These are phyloP conservation scores for Irena cyanogastra DNA, from an alignment of 2,113 vertebrate species.

Conservation along the genomic window DNA sequence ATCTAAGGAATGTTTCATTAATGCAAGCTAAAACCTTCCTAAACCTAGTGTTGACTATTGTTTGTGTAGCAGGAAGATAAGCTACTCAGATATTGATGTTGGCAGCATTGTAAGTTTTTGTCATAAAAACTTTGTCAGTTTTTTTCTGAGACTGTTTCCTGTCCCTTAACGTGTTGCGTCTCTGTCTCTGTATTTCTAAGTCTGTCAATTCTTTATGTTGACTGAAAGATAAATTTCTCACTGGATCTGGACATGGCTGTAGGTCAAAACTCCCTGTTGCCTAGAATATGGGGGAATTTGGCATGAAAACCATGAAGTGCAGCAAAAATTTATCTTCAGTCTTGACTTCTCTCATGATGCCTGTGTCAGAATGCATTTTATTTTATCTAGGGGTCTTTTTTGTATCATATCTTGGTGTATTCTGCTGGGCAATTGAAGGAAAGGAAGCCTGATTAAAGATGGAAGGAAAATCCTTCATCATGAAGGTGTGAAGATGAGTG, in stretches of 20 bases:
- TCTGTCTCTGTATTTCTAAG: not conserved
- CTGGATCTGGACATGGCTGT: not conserved
- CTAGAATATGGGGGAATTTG: not conserved
- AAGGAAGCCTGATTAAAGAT: not conserved
- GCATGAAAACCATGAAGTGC: not conserved
- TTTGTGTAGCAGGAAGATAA: not conserved
- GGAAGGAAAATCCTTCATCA: not conserved
- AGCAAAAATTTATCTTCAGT: not conserved
- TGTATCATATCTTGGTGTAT: not conserved
- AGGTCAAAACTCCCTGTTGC: not conserved
- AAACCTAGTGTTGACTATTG: not conserved
- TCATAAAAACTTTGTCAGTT: too few species aligned
- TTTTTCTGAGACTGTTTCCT: not conserved
- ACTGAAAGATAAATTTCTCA: not conserved
- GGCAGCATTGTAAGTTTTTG: not conserved
- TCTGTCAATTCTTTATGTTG: not conserved
- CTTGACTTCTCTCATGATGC: not conserved
- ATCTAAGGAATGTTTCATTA: not conserved
- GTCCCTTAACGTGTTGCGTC: not conserved
- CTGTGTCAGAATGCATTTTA: not conserved
- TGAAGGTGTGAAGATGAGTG: not conserved
- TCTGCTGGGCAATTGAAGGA: not conserved
- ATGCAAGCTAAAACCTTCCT: not conserved
- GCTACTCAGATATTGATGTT: not conserved
- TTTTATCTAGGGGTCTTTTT: not conserved